These are phyloP conservation scores for Tinamus major DNA, from an alignment of 2,797 vertebrate species.

Conservation along the genomic window DNA sequence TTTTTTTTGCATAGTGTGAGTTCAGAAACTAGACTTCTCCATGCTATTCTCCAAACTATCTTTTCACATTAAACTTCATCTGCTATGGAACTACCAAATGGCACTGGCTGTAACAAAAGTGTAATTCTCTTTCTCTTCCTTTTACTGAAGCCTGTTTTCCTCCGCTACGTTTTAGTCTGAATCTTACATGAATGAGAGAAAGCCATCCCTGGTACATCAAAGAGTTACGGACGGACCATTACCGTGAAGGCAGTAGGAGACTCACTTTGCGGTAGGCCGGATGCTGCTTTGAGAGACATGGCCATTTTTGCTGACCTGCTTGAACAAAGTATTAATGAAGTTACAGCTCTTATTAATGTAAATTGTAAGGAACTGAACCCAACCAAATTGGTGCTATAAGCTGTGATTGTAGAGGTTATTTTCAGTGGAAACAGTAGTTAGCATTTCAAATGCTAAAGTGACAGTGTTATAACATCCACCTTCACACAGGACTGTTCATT, in stretches of 20 bases:
- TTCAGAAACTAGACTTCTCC: background rate
- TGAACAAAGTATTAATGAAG: background rate
- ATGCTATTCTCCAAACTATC: background rate
- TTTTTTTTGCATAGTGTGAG: background rate
- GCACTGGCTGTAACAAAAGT: background rate
- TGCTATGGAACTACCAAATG: background rate
- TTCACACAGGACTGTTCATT: background rate
- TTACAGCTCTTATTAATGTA: background rate
- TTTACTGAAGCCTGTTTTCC: background rate
- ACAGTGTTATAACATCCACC: background rate
- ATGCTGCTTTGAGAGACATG: background rate
- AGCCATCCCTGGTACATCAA: background rate
- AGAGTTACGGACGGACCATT: background rate
- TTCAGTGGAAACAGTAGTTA: background rate
- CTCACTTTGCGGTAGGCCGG: background rate
- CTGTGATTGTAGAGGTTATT: background rate
- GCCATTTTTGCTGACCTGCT: background rate
- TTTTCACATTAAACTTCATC: fast-evolving
- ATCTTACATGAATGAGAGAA: background rate
- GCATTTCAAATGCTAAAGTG: background rate
- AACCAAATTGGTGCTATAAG: background rate
- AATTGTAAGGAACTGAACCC: background rate
- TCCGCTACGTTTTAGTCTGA: background rate
- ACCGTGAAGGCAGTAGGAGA: background rate
- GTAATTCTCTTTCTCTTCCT: background rate